Evolutionary conservation across 2,888 invertebrate genomes (phyloP).

Genomic region (Fragum fragum): DNA sequence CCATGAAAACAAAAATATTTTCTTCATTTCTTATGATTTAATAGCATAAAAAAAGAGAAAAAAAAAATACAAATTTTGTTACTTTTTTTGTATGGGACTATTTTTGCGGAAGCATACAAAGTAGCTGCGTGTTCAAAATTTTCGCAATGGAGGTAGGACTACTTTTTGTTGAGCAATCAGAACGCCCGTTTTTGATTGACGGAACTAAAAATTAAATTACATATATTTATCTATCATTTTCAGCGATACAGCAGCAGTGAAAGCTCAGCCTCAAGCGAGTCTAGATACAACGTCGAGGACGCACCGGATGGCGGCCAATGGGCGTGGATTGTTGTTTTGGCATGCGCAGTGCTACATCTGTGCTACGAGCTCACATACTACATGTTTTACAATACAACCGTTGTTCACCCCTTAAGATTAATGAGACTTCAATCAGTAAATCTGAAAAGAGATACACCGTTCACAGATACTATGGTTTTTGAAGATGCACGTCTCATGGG

Average conservation of each 20-base stretch:
- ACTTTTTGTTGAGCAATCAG: too few species aligned
- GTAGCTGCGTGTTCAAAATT: too few species aligned
- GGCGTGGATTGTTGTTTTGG: conserved; percentile 65
- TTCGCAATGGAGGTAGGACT: too few species aligned
- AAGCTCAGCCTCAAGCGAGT: neutral
- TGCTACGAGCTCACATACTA: conserved; percentile 59
- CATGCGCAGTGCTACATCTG: conserved; percentile 59
- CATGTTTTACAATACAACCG: conserved; percentile 56
- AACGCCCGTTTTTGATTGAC: too few species aligned
- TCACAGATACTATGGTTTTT: conserved; percentile 59
- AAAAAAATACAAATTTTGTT: too few species aligned
- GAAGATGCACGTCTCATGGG: conserved; percentile 54
- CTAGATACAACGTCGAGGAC: conserved; percentile 48
- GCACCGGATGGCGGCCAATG: conserved; percentile 64
- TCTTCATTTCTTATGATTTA: too few species aligned
- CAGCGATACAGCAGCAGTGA: conserved; percentile 45
- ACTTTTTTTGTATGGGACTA: too few species aligned
- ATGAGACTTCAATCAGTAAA: neutral
- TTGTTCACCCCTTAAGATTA: conserved; percentile 33
- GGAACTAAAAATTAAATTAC: too few species aligned
- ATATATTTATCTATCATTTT: too few species aligned
- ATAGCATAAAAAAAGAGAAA: too few species aligned
- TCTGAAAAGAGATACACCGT: conserved; percentile 31
- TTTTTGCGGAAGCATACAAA: too few species aligned
- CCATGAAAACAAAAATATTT: too few species aligned